These are phyloP conservation scores for Nephila pilipes DNA, from an alignment of 1,140 invertebrate genomes.

Conservation along the genomic window DNA sequence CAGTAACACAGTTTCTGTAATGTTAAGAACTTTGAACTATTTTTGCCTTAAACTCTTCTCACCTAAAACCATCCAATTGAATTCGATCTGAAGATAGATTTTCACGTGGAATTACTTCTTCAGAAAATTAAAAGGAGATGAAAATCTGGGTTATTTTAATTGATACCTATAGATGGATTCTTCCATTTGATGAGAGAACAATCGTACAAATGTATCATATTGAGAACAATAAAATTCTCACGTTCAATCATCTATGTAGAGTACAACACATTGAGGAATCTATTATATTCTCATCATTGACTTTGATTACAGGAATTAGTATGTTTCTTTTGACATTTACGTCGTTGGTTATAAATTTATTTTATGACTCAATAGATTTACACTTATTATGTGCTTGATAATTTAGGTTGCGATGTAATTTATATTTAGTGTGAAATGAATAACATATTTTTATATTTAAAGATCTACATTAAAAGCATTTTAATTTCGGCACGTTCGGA, in stretches of 20 bases:
- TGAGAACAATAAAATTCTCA: background rate
- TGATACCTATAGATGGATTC: background rate
- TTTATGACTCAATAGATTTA: background rate
- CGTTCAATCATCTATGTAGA: background rate
- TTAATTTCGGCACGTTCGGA: no score
- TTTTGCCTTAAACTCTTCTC: background rate
- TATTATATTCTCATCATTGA: background rate
- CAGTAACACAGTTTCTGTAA: background rate
- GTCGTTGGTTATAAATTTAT: background rate
- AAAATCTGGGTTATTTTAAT: slow-evolving; percentile 2
- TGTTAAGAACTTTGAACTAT: background rate
- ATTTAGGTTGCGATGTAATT: background rate
- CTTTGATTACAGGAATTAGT: background rate
- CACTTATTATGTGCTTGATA: background rate
- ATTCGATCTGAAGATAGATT: background rate
- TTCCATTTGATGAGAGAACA: background rate
- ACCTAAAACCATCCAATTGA: background rate
- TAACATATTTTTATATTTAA: no score
- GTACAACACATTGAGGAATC: background rate
- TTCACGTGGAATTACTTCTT: background rate
- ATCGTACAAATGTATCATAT: background rate
- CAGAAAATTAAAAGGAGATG: background rate
- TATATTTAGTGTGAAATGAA: no score
- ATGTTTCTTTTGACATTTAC: background rate
- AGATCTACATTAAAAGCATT: no score